Evolutionary conservation across 2,888 invertebrate species (phyloP).

Genomic region (Rhagonycha fulva): DNA sequence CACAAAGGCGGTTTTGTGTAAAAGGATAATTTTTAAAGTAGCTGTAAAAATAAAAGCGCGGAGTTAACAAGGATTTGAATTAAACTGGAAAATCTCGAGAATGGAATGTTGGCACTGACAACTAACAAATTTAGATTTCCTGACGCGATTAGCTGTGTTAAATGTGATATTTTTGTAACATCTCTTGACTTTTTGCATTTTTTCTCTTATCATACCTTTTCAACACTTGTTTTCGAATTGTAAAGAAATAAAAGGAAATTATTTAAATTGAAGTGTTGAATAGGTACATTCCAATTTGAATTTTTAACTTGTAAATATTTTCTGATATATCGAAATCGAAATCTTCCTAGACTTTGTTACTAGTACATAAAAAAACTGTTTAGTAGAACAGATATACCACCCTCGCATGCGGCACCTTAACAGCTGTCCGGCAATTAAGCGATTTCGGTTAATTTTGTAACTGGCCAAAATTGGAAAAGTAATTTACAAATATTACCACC

Average conservation of each 20-base stretch:
- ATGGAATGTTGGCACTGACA: slow-evolving; percentile 13
- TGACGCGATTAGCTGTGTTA: slow-evolving; percentile 12
- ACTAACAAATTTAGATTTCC: slow-evolving; percentile 21
- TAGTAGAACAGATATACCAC: no score
- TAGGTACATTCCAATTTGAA: no score
- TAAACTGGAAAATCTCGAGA: slow-evolving; percentile 12
- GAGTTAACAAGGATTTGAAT: slow-evolving; percentile 11
- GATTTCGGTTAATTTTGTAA: no score
- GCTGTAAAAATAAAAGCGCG: background rate
- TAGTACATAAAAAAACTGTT: no score
- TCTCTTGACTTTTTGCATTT: background rate
- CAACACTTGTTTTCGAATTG: background rate
- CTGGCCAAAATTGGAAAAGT: no score
- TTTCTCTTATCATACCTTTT: background rate
- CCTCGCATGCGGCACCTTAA: no score
- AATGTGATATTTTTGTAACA: slow-evolving; percentile 1
- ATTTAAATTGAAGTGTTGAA: background rate
- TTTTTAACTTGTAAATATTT: no score
- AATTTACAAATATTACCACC: no score
- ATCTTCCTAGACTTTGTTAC: no score
- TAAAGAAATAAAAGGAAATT: background rate
- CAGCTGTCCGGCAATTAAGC: no score
- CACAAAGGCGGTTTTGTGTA: slow-evolving; percentile 1
- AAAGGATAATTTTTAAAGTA: slow-evolving; percentile 1
- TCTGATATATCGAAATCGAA: no score